These are phyloP conservation scores for Abramis brama DNA, from an alignment of 2,113 vertebrate genomes.

Conservation along the genomic window DNA sequence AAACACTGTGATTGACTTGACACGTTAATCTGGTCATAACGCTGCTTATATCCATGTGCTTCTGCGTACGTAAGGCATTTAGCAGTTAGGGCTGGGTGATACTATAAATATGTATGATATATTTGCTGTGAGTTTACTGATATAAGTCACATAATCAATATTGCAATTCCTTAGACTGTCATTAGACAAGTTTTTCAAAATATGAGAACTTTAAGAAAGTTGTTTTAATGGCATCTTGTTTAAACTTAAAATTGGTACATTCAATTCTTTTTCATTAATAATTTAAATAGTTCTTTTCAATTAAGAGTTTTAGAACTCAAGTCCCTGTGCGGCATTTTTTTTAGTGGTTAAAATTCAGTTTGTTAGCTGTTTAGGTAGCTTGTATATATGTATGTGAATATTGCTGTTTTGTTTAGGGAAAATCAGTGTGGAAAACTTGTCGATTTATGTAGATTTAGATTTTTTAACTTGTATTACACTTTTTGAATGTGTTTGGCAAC, in stretches of 20 bases:
- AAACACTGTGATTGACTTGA: background rate
- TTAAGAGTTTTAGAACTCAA: background rate
- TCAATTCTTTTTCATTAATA: no score
- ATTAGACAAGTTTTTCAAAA: background rate
- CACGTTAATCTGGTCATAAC: background rate
- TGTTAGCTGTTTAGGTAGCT: background rate
- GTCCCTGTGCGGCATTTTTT: background rate
- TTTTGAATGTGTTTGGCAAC: background rate
- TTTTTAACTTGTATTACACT: background rate
- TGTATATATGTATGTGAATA: background rate
- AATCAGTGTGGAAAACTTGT: background rate
- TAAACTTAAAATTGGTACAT: no score
- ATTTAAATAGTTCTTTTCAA: no score
- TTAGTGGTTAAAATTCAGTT: no score
- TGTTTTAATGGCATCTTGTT: no score
- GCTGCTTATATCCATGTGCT: background rate
- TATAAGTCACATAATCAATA: background rate
- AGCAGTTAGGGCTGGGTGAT: background rate
- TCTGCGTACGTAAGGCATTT: background rate
- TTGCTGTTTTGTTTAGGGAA: background rate
- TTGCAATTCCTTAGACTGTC: background rate
- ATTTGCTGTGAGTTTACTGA: background rate
- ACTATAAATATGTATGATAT: background rate
- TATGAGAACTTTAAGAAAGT: background rate
- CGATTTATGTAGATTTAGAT: background rate